phyloP scores from a whole-genome alignment of 2,113 vertebrate genomes.

The Fukomys damarensis region DNA sequence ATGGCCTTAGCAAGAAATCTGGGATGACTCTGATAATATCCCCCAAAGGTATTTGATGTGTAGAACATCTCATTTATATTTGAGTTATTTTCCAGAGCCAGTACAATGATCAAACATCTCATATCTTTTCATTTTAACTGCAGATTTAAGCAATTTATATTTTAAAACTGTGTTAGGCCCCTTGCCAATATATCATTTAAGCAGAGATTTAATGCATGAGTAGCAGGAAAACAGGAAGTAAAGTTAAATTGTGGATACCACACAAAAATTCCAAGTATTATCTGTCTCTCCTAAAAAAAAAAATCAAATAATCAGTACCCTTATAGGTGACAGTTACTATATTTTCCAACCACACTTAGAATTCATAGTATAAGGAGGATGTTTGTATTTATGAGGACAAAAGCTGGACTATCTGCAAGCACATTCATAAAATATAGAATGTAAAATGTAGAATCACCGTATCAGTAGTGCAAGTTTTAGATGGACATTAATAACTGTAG shows the following conservation, averaged over 20 bases:
- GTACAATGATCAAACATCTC: neutral
- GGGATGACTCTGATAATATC: neutral
- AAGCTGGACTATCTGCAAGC: neutral
- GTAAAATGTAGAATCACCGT: neutral
- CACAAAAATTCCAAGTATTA: neutral
- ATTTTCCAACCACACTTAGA: neutral
- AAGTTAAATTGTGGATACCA: neutral
- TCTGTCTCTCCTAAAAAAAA: too few species aligned
- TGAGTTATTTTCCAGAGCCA: neutral
- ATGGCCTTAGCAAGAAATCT: neutral
- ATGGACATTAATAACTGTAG: neutral
- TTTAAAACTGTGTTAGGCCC: neutral
- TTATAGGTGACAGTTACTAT: neutral
- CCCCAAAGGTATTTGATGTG: neutral
- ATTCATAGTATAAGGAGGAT: neutral
- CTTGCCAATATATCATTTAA: neutral
- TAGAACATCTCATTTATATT: neutral
- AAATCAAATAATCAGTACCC: neutral
- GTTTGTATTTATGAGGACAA: neutral
- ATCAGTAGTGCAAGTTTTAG: neutral
- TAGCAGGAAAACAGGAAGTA: neutral
- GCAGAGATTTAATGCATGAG: neutral
- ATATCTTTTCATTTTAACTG: neutral
- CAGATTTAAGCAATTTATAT: neutral
- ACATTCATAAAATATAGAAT: neutral